Evolutionary conservation across 2,113 vertebrate genomes (phyloP).

Genomic region (Blennius ocellaris): DNA sequence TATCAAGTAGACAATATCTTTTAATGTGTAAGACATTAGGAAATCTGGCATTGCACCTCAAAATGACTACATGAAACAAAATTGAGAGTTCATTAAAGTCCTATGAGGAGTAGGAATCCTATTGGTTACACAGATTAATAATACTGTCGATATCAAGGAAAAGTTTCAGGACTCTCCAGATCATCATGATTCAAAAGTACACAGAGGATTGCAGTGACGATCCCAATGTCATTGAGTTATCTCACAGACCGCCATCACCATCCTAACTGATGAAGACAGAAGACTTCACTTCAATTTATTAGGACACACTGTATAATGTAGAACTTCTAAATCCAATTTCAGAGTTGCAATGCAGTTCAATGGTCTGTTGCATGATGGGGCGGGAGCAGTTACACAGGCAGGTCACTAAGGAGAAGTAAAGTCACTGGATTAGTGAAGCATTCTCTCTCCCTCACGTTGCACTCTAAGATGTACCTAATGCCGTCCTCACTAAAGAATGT

Average conservation of each 20-base stretch:
- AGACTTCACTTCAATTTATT: conserved; percentile 19
- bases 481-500: conserved; percentile 30
- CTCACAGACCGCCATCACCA: not conserved
- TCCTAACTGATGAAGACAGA: conserved; percentile 12
- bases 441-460: conserved; percentile 10
- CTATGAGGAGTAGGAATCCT: too few species aligned
- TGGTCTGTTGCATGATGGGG: conserved; percentile 41
- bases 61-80: too few species aligned
- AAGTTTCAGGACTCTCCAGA: too few species aligned
- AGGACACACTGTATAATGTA: conserved; percentile 12
- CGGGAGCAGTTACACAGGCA: conserved; percentile 28
- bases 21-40: too few species aligned
- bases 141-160: too few species aligned
- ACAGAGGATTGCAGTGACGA: too few species aligned
- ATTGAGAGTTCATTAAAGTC: too few species aligned
- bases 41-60: too few species aligned
- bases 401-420: conserved; percentile 45
- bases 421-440: conserved; percentile 48
- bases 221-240: not conserved
- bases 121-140: too few species aligned
- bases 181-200: too few species aligned
- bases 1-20: too few species aligned
- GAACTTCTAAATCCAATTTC: conserved; percentile 39
- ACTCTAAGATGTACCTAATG: conserved; percentile 13
- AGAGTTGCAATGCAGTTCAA: conserved; percentile 25